Conservation (phyloP, 2,888 invertebrate genomes). For the Cheilosia grossa region DNA sequence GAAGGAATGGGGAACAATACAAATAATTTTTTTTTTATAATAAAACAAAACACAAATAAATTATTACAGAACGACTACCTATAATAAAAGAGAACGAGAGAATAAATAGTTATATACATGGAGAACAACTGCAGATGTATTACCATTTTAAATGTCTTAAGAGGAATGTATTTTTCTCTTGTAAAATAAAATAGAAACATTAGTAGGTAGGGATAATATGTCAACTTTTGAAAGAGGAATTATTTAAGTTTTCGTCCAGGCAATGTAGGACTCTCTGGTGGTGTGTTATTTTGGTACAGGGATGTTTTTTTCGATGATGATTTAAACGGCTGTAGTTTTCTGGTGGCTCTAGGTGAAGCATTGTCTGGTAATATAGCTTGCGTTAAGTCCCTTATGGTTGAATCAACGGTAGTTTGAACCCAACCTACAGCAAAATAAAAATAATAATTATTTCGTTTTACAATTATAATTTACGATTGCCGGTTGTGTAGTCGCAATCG, state of each 20-base stretch:
- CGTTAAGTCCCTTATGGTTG: conserved; percentile 77
- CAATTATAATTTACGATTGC: too few species aligned
- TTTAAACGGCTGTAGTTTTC: conserved; percentile 81
- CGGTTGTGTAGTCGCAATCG: too few species aligned
- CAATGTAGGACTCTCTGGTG: conserved; percentile 82
- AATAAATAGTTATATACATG: conserved; percentile 58
- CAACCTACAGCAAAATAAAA: conserved; percentile 78
- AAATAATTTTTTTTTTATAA: conserved; percentile 24
- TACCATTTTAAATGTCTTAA: conserved; percentile 40
- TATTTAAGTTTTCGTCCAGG: conserved; percentile 82
- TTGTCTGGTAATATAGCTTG: conserved; percentile 79
- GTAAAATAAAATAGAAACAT: conserved; percentile 22
- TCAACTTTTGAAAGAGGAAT: conserved; percentile 45
- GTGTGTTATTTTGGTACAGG: conserved; percentile 77
- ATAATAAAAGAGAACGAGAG: background rate
- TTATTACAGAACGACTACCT: conserved; percentile 12
- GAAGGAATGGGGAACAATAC: conserved; percentile 36
- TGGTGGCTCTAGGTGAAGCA: conserved; percentile 81
- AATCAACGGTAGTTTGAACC: conserved; percentile 81
- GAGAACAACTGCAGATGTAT: conserved; percentile 27
- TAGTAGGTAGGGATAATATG: background rate
- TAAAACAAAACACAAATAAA: background rate
- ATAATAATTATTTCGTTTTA: conserved; percentile 11
- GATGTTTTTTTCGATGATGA: conserved; percentile 80
- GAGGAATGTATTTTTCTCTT: conserved; percentile 54